Conservation (phyloP, 2,113 vertebrate genomes). For the Chaetops frenatus region DNA sequence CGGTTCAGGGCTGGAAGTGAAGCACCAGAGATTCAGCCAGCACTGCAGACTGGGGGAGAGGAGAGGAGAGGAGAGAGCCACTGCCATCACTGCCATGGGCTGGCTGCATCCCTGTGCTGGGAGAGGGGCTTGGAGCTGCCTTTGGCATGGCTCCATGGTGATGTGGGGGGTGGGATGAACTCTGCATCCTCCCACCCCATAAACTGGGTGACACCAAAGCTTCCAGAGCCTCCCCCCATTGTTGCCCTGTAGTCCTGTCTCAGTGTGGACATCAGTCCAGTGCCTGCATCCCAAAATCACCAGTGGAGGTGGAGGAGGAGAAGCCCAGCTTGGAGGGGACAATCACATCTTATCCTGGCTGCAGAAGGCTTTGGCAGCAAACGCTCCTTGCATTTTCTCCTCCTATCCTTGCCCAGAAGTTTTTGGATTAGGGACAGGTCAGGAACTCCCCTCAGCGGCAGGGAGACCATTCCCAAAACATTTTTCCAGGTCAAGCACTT, state of each 20-base stretch:
- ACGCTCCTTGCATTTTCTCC: background rate
- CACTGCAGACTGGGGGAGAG: background rate
- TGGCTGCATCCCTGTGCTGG: background rate
- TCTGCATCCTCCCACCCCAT: background rate
- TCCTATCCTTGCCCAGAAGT: background rate
- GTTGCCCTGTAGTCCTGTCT: background rate
- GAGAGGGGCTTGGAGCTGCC: background rate
- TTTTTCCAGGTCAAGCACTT: background rate
- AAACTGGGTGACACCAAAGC: background rate
- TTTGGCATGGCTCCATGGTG: background rate
- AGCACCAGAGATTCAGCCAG: background rate
- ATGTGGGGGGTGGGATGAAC: background rate
- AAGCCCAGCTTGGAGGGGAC: background rate
- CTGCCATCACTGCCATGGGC: rapidly evolving
- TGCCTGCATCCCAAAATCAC: background rate
- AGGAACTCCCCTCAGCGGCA: background rate
- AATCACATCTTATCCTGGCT: background rate
- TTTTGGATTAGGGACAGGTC: background rate
- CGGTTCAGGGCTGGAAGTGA: background rate
- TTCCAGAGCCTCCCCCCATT: background rate
- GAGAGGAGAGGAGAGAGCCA: background rate
- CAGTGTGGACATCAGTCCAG: rapidly evolving
- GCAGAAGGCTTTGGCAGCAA: background rate
- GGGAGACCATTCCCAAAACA: background rate
- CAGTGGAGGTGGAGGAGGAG: background rate